phyloP scores from a whole-genome alignment of 1,140 invertebrate species.

The Alviniconcha marisindica region DNA sequence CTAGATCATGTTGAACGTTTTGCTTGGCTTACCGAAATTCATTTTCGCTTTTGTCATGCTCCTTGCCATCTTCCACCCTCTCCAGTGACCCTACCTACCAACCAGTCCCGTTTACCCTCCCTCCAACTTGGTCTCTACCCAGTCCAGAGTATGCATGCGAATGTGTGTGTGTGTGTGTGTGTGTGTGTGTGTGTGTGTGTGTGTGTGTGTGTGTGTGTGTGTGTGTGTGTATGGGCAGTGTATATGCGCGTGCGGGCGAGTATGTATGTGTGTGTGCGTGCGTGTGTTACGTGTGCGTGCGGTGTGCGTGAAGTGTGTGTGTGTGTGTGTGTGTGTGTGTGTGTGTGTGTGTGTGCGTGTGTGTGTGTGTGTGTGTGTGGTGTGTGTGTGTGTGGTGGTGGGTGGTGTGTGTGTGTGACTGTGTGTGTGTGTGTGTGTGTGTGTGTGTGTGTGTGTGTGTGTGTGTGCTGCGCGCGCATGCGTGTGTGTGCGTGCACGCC shows the following conservation, averaged over 20 bases:
- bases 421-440: neutral
- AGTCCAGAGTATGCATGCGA: neutral
- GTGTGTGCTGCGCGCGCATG: neutral
- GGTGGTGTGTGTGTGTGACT: neutral
- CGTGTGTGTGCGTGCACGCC: no score
- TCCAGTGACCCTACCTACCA: no score
- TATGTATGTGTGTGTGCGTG: neutral
- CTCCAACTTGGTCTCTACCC: no score
- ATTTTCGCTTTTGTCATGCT: no score
- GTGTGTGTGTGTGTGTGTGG: neutral
- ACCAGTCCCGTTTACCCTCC: no score
- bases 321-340: neutral
- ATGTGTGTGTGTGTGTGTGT: slow-evolving; percentile 19
- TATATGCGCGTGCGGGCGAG: neutral
- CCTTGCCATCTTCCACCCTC: no score
- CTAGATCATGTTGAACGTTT: no score
- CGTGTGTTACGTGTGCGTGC: neutral
- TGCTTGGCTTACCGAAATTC: no score
- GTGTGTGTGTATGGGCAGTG: neutral
- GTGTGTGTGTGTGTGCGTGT: neutral
- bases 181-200: slow-evolving; percentile 3
- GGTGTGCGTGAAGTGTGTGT: neutral
- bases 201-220: neutral
- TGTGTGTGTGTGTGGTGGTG: neutral
- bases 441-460: neutral